A percentile compares a stretch with the other conserved stretches of the same genome.
Evolutionary conservation across 1,140 invertebrate genomes (phyloP).

Genomic region (Sinonovacula constricta): DNA sequence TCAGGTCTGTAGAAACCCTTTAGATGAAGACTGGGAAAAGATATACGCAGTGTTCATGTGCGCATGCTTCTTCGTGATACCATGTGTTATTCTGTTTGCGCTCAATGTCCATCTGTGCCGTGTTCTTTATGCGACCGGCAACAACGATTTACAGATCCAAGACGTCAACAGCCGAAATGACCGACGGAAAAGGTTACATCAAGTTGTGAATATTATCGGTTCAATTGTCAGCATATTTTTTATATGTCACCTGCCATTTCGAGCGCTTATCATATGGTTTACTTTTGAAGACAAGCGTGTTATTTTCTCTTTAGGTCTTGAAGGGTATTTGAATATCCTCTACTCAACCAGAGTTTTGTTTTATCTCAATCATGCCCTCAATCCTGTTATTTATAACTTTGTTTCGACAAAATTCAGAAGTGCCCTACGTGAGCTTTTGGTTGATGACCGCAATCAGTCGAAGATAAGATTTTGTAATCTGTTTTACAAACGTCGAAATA

Average conservation of each 20-base stretch:
- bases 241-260: constrained; percentile 64
- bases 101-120: constrained; percentile 22
- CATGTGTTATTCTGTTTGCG: not conserved
- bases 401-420: constrained; percentile 34
- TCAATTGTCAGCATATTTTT: constrained; percentile 66
- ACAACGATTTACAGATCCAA: not conserved
- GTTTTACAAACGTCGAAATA: too few relatives aligned
- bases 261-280: constrained; percentile 57
- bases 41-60: constrained; percentile 12
- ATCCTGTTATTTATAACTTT: constrained; percentile 37
- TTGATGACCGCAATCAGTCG: too few relatives aligned
- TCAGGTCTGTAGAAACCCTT: constrained; percentile 33
- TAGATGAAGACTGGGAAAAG: constrained; percentile 23
- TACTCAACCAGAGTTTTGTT: constrained; percentile 16
- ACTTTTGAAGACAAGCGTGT: constrained; percentile 47
- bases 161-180: constrained; percentile 1
- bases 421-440: not conserved
- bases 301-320: constrained; percentile 6
- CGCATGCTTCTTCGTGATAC: constrained; percentile 9
- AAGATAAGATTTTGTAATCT: too few relatives aligned
- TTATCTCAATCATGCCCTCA: constrained; percentile 34
- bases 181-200: not conserved
- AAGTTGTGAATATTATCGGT: constrained; percentile 57
- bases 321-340: constrained; percentile 8
- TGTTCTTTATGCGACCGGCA: not conserved